Evolutionary conservation across 2,797 vertebrate genomes (phyloP), one percentile per base, ranked within the genome.

Genomic region (Eulemur rubriventer): DNA sequence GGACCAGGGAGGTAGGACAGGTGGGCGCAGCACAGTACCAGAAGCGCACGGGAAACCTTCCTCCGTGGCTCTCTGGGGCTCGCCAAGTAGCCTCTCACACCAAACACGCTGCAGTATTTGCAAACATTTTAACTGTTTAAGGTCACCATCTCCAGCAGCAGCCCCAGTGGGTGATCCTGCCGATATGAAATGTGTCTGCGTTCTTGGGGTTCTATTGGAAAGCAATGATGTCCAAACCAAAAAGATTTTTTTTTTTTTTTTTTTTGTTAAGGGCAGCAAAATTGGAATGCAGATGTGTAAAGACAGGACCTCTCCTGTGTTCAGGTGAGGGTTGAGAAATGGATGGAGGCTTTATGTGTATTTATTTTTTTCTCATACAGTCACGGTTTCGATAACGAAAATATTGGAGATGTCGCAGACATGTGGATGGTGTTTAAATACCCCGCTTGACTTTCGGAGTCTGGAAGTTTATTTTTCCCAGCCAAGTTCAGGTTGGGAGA

Each of bases 71-170:
- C 9, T 6, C 78, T 3, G 35, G 67, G 20, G 16, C 63, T 2
- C 30, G 46, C 75, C 55, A 11, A 0, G 4, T 3, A 3, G 46
- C 46, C 9, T 6, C 0, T n/a, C 4, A 4, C 33, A 28, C 73
- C 78, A n/a, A 87, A 75, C 28, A 17, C 8, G 35, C 50, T 26
- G 7, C 26, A 0, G 35, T 22, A 35, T 61, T 85, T 55, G 82
- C 92, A 22, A 85, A 8, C 92, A 70, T 41, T 67, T 96, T 97
- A 96, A 97, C 94, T 84, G 73, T 86, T 96, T n/a, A 7, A 8
- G 55, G 76, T 10, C 8, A 3, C 35, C 1, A 12, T 59, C 78
- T 24, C 38, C 28, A 13, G 78, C 80, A 2, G 16, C 82, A 2
- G 12, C 4, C 72, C 59, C 6, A 67, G 46, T 22, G 65, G 35